phyloP scores from a whole-genome alignment of 2,888 invertebrate species.

The Microctonus hyperodae region DNA sequence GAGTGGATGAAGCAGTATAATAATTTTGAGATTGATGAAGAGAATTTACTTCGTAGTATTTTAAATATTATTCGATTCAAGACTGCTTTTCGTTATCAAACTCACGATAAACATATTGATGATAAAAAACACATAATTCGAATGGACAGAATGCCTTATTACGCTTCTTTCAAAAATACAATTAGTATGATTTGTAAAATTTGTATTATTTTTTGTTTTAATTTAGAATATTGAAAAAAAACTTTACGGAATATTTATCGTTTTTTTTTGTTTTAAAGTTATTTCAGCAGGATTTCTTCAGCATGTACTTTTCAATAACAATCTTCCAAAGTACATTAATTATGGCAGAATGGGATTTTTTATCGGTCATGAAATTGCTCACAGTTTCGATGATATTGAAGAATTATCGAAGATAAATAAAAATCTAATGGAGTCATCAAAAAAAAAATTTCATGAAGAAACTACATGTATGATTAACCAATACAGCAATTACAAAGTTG shows the following conservation, averaged over 20 bases:
- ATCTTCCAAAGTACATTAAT: constrained; percentile 5
- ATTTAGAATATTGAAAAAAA: too few species aligned
- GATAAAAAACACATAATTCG: neutral
- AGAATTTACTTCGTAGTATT: neutral
- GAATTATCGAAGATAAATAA: neutral
- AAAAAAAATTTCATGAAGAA: neutral
- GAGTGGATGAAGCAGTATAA: neutral
- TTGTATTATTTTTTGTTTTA: too few species aligned
- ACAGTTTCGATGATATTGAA: neutral
- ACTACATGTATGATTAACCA: neutral
- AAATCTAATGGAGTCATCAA: neutral
- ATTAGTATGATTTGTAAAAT: neutral
- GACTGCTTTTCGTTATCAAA: neutral
- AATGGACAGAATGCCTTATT: neutral
- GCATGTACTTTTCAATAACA: neutral
- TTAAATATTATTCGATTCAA: neutral
- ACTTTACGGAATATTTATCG: too few species aligned
- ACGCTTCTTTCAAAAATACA: neutral
- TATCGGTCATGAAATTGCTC: constrained; percentile 3
- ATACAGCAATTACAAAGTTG: neutral
- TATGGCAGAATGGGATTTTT: neutral
- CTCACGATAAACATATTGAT: neutral
- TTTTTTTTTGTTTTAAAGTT: too few species aligned
- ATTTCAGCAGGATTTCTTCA: neutral
- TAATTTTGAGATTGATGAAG: neutral